Evolutionary conservation across 2,113 vertebrate genomes (phyloP).

Genomic region (Vulpes vulpes): DNA sequence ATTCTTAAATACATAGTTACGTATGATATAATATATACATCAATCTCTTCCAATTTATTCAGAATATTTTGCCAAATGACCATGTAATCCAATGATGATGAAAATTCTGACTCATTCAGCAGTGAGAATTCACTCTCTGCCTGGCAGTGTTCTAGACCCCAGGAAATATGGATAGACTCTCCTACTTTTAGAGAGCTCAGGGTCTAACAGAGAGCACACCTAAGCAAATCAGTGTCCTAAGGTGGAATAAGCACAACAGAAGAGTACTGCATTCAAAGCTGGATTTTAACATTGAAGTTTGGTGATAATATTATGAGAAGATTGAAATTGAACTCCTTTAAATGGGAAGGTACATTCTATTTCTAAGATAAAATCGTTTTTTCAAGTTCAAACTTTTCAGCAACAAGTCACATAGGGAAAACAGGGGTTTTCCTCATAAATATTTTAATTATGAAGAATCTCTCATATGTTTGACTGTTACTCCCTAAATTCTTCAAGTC

Average conservation of each 20-base stretch:
- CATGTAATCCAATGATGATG: not conserved
- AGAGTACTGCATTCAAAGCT: not conserved
- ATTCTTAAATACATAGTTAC: not conserved
- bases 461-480: not conserved
- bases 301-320: not conserved
- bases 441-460: not conserved
- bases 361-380: not conserved
- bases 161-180: not conserved
- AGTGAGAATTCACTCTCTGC: not conserved
- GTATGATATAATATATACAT: not conserved
- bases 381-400: not conserved
- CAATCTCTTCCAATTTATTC: not conserved
- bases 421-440: not conserved
- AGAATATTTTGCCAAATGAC: not conserved
- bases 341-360: not conserved
- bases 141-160: not conserved
- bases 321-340: not conserved
- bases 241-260: not conserved
- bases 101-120: not conserved
- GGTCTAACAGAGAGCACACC: accelerated
- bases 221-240: not conserved
- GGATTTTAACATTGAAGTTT: not conserved
- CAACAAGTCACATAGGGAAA: not conserved
- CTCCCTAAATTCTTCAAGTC: not conserved
- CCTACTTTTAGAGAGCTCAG: not conserved